A percentile compares a stretch with the other conserved stretches of the same genome.
These are phyloP conservation scores for Halocynthia roretzi DNA, from an alignment of 23 tunicate species.

Conservation along the genomic window DNA sequence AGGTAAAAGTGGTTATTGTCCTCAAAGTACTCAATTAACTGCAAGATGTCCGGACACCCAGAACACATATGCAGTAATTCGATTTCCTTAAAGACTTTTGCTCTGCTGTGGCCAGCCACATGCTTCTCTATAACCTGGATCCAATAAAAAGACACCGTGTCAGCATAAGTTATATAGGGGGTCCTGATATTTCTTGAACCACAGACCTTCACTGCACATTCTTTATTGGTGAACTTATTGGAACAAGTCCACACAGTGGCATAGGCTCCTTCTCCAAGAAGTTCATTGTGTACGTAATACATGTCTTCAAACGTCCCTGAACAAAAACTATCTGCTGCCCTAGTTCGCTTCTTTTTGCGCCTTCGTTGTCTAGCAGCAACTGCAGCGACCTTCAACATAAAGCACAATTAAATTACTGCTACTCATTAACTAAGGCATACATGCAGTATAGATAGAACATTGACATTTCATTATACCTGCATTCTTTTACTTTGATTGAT, in stretches of 20 bases:
- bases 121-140: slow-evolving; percentile 89
- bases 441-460: neutral
- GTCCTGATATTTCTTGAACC: neutral
- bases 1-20: slow-evolving; percentile 82
- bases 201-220: slow-evolving; percentile 97
- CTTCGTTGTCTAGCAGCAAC: slow-evolving; percentile 82
- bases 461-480: slow-evolving; percentile 22
- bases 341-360: slow-evolving; percentile 82
- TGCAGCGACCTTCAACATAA: slow-evolving; percentile 42
- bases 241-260: slow-evolving; percentile 94
- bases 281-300: slow-evolving; percentile 63
- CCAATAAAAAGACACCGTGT: neutral
- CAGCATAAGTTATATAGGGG: neutral
- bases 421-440: neutral
- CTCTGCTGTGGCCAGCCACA: slow-evolving; percentile 87
- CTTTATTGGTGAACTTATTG: slow-evolving; percentile 81
- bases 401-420: neutral
- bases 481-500: slow-evolving; percentile 47
- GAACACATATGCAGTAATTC: slow-evolving; percentile 93
- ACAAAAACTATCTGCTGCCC: slow-evolving; percentile 94
- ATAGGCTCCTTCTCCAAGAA: slow-evolving; percentile 97
- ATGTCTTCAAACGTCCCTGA: slow-evolving; percentile 90
- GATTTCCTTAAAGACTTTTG: slow-evolving; percentile 89
- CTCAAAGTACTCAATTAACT: slow-evolving; percentile 97
- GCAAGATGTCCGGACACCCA: slow-evolving; percentile 78